Evolutionary conservation across 37 sponge, comb jelly and placozoan genomes (phyloP).

Genomic region (Lycopodina hypogea): DNA sequence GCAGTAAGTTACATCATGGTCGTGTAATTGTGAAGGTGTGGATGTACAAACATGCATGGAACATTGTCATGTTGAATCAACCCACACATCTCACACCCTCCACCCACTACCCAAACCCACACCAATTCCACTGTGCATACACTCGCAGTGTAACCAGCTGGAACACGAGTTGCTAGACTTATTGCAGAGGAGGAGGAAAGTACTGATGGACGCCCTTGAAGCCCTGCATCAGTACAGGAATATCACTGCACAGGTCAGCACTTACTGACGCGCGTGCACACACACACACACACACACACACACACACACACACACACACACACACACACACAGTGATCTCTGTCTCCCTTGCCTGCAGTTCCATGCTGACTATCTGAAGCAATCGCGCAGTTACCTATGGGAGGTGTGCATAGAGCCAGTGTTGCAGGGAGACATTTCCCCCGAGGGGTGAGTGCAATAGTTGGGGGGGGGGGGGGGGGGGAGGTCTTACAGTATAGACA

Average conservation of each 20-base stretch:
- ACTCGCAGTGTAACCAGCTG: conserved; percentile 49
- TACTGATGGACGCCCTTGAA: conserved; percentile 60
- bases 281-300: neutral
- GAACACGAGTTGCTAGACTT: conserved; percentile 69
- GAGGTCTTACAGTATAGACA: too few relatives aligned
- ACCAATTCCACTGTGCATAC: conserved; percentile 7
- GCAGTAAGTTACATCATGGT: conserved; percentile 42
- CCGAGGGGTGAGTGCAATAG: neutral
- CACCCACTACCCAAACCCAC: too few relatives aligned
- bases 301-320: neutral
- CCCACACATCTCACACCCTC: neutral
- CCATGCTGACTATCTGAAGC: conserved; percentile 58
- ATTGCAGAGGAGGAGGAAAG: conserved; percentile 49
- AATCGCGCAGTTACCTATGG: conserved; percentile 75
- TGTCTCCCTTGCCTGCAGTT: conserved; percentile 13
- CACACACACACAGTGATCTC: neutral
- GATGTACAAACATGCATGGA: neutral
- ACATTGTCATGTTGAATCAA: neutral
- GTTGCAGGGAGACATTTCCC: neutral
- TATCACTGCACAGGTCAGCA: conserved; percentile 60
- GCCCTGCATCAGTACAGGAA: conserved; percentile 66
- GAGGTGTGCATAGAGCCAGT: conserved; percentile 45
- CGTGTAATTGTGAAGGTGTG: too few relatives aligned
- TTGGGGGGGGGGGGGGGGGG: neutral
- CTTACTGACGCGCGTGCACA: neutral